These are phyloP conservation scores for Cliona cf. orientalis DNA, from an alignment of 37 sponge, comb jelly and placozoan species.

Conservation along the genomic window DNA sequence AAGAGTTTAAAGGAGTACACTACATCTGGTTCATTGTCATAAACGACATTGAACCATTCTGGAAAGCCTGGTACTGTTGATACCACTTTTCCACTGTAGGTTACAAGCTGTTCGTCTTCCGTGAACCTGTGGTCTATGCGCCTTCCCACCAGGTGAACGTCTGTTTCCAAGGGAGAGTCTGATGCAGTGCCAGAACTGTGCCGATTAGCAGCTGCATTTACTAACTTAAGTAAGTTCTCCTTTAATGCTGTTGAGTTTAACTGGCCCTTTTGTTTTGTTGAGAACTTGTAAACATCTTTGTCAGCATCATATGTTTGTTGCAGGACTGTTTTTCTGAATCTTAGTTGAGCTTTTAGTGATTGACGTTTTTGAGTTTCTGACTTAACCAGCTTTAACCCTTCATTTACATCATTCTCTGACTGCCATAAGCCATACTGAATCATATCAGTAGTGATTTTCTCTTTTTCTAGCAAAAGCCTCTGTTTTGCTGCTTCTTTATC, in stretches of 20 bases:
- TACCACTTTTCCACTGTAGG: too few species aligned
- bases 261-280: neutral
- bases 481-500: neutral
- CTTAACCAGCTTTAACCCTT: neutral
- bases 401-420: neutral
- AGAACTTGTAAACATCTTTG: conserved; percentile 1
- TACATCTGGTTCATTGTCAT: too few species aligned
- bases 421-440: conserved; percentile 26
- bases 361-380: conserved; percentile 28
- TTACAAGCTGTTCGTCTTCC: too few species aligned
- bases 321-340: conserved; percentile 11
- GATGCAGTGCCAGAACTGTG: too few species aligned
- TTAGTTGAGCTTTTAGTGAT: conserved; percentile 16
- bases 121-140: too few species aligned
- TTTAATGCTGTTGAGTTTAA: neutral
- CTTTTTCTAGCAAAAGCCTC: conserved; percentile 11
- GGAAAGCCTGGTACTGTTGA: too few species aligned
- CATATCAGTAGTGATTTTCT: conserved; percentile 29
- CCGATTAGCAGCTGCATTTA: neutral
- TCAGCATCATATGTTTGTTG: conserved; percentile 4
- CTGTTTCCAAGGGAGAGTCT: too few species aligned
- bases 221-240: neutral
- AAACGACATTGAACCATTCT: too few species aligned
- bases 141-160: too few species aligned
- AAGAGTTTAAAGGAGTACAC: too few species aligned